Conservation (phyloP, 2,888 invertebrate species). For the Opisthograptis luteolata region DNA sequence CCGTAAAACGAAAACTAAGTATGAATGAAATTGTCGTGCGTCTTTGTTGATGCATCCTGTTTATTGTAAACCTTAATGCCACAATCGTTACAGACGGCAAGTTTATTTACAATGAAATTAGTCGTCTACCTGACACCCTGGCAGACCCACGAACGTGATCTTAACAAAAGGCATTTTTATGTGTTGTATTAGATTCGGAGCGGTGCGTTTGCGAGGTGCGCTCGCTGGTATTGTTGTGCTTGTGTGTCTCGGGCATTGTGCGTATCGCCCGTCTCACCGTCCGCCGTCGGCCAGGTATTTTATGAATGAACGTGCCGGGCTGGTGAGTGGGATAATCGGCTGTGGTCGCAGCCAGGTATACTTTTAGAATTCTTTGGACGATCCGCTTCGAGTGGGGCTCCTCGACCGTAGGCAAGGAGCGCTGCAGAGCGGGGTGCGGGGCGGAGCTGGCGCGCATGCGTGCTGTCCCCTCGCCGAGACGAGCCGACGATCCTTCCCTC, state of each 20-base stretch:
- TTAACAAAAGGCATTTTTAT: slow-evolving; percentile 68
- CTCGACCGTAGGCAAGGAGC: slow-evolving; percentile 73
- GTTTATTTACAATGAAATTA: slow-evolving; percentile 65
- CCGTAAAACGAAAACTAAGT: slow-evolving; percentile 45
- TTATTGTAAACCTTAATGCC: slow-evolving; percentile 64
- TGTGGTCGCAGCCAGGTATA: slow-evolving; percentile 78
- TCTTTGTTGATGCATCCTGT: slow-evolving; percentile 73
- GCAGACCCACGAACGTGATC: slow-evolving; percentile 62
- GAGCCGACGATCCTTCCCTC: slow-evolving; percentile 76
- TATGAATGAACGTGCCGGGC: slow-evolving; percentile 83
- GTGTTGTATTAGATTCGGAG: slow-evolving; percentile 69
- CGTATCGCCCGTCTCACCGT: slow-evolving; percentile 40
- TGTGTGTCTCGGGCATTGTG: slow-evolving; percentile 20
- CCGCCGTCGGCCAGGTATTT: slow-evolving; percentile 69
- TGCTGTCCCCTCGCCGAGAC: slow-evolving; percentile 69
- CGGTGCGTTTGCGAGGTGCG: slow-evolving; percentile 58
- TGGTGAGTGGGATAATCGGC: slow-evolving; percentile 68
- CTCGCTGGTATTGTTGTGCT: slow-evolving; percentile 46
- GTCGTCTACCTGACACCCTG: slow-evolving; percentile 71
- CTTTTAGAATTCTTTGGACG: slow-evolving; percentile 82
- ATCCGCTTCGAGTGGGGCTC: slow-evolving; percentile 74
- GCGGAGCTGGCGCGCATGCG: slow-evolving; percentile 78
- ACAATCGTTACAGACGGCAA: slow-evolving; percentile 57
- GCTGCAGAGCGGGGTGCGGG: slow-evolving; percentile 83
- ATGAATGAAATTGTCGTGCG: slow-evolving; percentile 61